phyloP scores from a whole-genome alignment of 2,113 vertebrate species.

The Dasypus novemcinctus region DNA sequence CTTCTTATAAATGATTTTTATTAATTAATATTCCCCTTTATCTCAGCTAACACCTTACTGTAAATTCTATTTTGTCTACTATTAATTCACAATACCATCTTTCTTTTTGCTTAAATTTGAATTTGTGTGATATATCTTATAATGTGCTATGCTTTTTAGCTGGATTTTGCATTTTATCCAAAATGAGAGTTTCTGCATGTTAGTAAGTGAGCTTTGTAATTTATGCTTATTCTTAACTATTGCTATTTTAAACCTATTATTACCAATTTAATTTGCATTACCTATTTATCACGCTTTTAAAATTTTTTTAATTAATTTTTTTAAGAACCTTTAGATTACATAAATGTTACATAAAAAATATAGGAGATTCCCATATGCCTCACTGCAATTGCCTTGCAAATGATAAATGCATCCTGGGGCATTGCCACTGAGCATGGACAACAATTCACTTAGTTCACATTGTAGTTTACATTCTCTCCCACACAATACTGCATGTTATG shows the following conservation, averaged over 20 bases:
- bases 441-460: too few species aligned
- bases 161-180: conserved; percentile 11
- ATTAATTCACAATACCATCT: not conserved
- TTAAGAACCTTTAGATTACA: too few species aligned
- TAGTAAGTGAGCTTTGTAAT: not conserved
- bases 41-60: not conserved
- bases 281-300: not conserved
- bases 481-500: too few species aligned
- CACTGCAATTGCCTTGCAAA: too few species aligned
- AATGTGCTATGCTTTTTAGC: not conserved
- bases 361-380: too few species aligned
- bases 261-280: not conserved
- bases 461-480: too few species aligned
- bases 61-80: not conserved
- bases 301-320: not conserved
- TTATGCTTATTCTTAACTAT: not conserved
- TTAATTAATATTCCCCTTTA: not conserved
- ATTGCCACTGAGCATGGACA: too few species aligned
- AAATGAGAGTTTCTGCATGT: not conserved
- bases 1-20: not conserved
- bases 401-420: too few species aligned
- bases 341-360: too few species aligned
- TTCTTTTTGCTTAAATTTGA: not conserved
- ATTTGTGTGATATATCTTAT: too few species aligned
- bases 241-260: not conserved